A percentile compares a stretch with the other conserved stretches of the same genome.
phyloP scores from a whole-genome alignment of 2,113 vertebrate genomes.

The Caretta caretta region DNA sequence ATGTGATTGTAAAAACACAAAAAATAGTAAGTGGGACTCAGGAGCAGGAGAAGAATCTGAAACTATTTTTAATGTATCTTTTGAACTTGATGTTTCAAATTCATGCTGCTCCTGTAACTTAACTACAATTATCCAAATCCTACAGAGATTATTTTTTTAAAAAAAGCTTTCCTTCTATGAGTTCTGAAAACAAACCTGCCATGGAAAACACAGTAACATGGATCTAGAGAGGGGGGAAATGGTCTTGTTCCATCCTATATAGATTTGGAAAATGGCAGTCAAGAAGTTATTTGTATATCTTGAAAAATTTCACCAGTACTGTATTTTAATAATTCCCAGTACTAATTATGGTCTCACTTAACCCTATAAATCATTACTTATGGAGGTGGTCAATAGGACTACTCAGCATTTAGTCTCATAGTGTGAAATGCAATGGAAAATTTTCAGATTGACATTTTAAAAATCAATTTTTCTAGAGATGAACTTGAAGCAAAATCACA shows the following conservation, averaged over 20 bases:
- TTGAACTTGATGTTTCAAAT: background rate
- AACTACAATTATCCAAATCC: background rate
- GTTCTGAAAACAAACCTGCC: background rate
- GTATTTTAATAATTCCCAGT: background rate
- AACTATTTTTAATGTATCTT: background rate
- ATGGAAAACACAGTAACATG: background rate
- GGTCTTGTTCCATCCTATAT: background rate
- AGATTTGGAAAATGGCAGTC: background rate
- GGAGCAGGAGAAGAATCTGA: background rate
- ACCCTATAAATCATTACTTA: slow-evolving; percentile 3
- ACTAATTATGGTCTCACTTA: background rate
- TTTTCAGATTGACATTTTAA: background rate
- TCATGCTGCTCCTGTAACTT: background rate
- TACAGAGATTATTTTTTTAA: background rate
- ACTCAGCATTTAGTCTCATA: background rate
- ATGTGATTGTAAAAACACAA: background rate
- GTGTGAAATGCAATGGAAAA: background rate
- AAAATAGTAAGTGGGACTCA: slow-evolving; percentile 1
- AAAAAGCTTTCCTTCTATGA: background rate
- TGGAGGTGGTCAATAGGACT: background rate
- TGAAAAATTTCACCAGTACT: background rate
- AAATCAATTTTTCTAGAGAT: background rate
- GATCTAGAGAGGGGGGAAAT: background rate
- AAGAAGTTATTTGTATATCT: background rate
- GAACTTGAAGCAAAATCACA: background rate